These are phyloP conservation scores for Oreochromis tanganicae DNA, from an alignment of 2,113 vertebrate species.

Conservation along the genomic window DNA sequence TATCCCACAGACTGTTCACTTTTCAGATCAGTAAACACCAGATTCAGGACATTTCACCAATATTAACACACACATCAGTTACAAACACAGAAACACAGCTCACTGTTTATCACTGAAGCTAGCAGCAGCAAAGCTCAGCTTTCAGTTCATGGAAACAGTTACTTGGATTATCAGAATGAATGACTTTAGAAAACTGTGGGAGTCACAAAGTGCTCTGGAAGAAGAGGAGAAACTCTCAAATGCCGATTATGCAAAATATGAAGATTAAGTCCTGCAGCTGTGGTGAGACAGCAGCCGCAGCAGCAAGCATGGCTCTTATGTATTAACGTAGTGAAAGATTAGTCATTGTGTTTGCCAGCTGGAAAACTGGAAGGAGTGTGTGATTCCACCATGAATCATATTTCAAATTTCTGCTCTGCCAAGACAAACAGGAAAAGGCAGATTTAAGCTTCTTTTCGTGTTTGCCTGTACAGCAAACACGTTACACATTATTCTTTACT, in stretches of 20 bases:
- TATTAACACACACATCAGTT: conserved; percentile 3
- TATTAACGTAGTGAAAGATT: not conserved
- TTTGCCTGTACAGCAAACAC: not conserved
- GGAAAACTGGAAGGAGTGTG: not conserved
- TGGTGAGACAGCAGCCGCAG: not conserved
- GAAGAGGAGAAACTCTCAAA: not conserved
- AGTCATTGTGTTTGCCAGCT: not conserved
- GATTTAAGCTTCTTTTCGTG: not conserved
- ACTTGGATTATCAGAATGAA: not conserved
- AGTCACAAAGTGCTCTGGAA: not conserved
- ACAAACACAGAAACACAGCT: not conserved
- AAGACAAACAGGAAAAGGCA: not conserved
- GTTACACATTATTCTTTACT: not conserved
- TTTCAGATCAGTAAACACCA: conserved; percentile 36
- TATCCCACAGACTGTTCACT: conserved; percentile 9
- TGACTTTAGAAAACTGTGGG: not conserved
- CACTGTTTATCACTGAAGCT: not conserved
- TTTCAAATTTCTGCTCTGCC: not conserved
- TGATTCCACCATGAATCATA: not conserved
- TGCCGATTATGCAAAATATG: not conserved
- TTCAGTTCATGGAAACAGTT: not conserved
- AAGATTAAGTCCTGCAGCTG: not conserved
- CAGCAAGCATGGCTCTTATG: not conserved
- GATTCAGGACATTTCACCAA: conserved; percentile 7
- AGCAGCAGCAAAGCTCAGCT: not conserved